phyloP scores from a whole-genome alignment of 2,888 invertebrate species.

The Agonopterix alstromeriana region DNA sequence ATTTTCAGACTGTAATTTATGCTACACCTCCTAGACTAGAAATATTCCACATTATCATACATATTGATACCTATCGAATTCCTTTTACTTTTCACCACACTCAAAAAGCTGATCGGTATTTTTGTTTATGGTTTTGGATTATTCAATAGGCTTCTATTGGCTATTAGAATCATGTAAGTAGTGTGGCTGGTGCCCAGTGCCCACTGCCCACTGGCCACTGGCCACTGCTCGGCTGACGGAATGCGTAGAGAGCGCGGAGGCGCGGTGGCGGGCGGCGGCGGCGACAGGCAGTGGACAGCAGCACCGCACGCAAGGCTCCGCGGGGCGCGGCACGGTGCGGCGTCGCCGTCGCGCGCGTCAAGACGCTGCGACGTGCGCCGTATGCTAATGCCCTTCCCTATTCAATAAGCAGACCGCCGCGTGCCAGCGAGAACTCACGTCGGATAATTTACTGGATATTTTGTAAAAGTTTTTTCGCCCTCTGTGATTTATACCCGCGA shows the following conservation, averaged over 20 bases:
- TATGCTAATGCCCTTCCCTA: constrained; percentile 71
- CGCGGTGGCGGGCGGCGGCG: constrained; percentile 4
- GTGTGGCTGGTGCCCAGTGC: background rate
- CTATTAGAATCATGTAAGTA: too few species aligned
- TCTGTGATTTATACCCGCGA: constrained; percentile 75
- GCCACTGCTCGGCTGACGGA: background rate
- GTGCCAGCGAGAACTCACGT: constrained; percentile 74
- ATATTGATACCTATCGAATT: constrained; percentile 2
- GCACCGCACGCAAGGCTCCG: constrained; percentile 12
- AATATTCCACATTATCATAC: constrained; percentile 4
- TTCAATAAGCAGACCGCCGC: constrained; percentile 76
- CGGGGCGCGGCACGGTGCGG: constrained; percentile 12
- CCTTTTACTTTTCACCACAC: constrained; percentile 1
- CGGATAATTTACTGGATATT: constrained; percentile 77
- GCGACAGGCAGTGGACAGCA: constrained; percentile 13
- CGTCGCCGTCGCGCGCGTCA: constrained; percentile 29
- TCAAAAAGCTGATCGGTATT: constrained; percentile 5
- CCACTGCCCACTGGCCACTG: too few species aligned
- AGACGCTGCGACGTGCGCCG: constrained; percentile 67
- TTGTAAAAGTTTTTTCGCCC: constrained; percentile 76
- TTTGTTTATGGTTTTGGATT: background rate
- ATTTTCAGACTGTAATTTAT: constrained; percentile 4
- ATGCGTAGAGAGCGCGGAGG: constrained; percentile 11
- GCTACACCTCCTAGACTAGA: constrained; percentile 1
- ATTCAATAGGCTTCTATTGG: too few species aligned